Conservation (phyloP, 2,113 vertebrate genomes). For the Pionites leucogaster region DNA sequence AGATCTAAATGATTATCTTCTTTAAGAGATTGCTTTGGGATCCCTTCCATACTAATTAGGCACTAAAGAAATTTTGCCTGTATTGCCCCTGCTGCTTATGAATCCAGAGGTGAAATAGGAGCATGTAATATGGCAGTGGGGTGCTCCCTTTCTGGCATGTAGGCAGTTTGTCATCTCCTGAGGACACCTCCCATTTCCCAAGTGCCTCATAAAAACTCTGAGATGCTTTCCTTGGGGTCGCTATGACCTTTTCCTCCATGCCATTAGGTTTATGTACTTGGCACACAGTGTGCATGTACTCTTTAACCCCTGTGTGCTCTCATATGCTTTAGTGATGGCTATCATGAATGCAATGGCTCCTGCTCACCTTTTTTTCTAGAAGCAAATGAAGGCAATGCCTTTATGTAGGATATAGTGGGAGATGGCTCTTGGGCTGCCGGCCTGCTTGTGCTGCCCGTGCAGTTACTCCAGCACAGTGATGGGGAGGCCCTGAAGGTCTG, state of each 20-base stretch:
- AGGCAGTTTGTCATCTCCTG: neutral
- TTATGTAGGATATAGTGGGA: neutral
- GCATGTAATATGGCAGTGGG: neutral
- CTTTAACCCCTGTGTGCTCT: neutral
- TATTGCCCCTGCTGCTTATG: neutral
- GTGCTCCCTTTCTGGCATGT: neutral
- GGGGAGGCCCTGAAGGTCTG: neutral
- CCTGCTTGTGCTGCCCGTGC: neutral
- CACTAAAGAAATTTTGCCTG: neutral
- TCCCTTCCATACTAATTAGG: neutral
- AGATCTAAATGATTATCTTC: neutral
- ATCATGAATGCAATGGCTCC: neutral
- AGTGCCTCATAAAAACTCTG: neutral
- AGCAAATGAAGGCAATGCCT: neutral
- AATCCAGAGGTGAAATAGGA: neutral
- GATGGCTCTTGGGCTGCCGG: neutral
- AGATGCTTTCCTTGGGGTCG: neutral
- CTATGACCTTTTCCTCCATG: neutral
- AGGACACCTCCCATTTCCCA: neutral
- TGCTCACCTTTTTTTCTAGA: neutral
- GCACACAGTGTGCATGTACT: neutral
- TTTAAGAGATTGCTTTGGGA: neutral
- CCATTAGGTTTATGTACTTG: neutral
- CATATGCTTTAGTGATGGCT: neutral
- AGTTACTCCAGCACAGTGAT: neutral